A percentile compares a stretch with the other conserved stretches of the same genome.
Evolutionary conservation across 2,888 invertebrate genomes (phyloP).

Genomic region (Cataglyphis livida): DNA sequence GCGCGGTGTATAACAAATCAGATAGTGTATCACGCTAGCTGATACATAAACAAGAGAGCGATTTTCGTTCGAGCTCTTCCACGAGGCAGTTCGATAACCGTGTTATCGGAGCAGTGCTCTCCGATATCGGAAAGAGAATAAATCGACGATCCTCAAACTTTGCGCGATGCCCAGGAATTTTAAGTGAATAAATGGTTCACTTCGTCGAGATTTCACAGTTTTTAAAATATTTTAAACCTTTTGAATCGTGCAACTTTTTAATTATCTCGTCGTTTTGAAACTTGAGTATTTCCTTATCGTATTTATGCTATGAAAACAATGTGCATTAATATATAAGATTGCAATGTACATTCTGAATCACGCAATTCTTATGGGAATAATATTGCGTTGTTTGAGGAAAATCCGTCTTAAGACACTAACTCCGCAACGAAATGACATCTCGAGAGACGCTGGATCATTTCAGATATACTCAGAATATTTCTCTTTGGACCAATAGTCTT

Average conservation of each 20-base stretch:
- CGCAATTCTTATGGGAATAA: conserved; percentile 14
- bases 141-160: conserved; percentile 11
- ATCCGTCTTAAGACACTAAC: conserved; percentile 13
- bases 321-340: neutral
- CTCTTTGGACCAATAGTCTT: conserved; percentile 82
- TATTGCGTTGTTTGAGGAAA: conserved; percentile 18
- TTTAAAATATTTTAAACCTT: neutral
- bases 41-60: conserved; percentile 11
- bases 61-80: conserved; percentile 33
- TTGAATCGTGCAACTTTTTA: too few relatives aligned
- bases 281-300: neutral
- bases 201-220: neutral
- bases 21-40: conserved; percentile 3
- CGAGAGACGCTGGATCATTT: conserved; percentile 30
- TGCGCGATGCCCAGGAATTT: neutral
- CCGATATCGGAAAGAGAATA: neutral
- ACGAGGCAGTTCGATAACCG: conserved; percentile 30
- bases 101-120: conserved; percentile 24
- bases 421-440: conserved; percentile 35
- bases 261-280: neutral
- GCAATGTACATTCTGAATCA: neutral
- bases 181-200: neutral
- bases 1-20: neutral
- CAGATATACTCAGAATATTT: conserved; percentile 71
- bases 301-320: neutral